Conservation (phyloP, 37 sponge, comb jelly and placozoan species). For the Oscarella lobularis region DNA sequence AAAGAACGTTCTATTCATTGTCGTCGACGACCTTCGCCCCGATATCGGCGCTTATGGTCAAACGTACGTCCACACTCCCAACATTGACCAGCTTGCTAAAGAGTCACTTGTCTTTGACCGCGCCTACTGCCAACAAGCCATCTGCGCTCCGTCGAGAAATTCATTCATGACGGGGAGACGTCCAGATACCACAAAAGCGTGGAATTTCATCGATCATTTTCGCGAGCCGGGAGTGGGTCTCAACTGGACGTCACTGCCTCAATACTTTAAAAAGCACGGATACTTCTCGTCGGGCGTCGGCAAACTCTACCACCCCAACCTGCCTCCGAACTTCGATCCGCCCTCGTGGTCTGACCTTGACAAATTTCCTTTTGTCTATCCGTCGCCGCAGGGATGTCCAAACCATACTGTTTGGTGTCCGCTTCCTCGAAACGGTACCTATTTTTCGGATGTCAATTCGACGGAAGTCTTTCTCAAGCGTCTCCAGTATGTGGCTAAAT, state of each 20-base stretch:
- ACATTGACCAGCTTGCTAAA: slow-evolving; percentile 29
- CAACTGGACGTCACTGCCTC: slow-evolving; percentile 23
- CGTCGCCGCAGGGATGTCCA: background rate
- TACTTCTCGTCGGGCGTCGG: slow-evolving; percentile 20
- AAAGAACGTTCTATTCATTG: slow-evolving; percentile 28
- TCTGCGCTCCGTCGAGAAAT: slow-evolving; percentile 26
- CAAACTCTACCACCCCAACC: slow-evolving; percentile 15
- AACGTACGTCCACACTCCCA: slow-evolving; percentile 11
- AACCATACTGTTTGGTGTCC: slow-evolving; percentile 12
- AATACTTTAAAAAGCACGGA: slow-evolving; percentile 22
- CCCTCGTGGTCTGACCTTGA: slow-evolving; percentile 20
- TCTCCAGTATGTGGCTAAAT: slow-evolving; percentile 9
- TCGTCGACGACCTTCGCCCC: slow-evolving; percentile 30
- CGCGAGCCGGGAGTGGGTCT: slow-evolving; percentile 15
- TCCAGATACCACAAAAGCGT: slow-evolving; percentile 24
- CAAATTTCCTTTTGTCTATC: slow-evolving; percentile 11
- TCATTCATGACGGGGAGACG: slow-evolving; percentile 38
- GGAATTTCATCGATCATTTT: slow-evolving; percentile 12
- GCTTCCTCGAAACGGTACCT: background rate
- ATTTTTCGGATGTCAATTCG: slow-evolving; percentile 12
- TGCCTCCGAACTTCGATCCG: slow-evolving; percentile 18
- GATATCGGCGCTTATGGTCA: slow-evolving; percentile 26
- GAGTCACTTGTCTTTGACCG: slow-evolving; percentile 29
- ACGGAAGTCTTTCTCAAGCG: background rate
- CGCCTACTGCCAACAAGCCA: slow-evolving; percentile 32